phyloP scores from a whole-genome alignment of 2,113 vertebrate species.

The Poecilia latipinna region DNA sequence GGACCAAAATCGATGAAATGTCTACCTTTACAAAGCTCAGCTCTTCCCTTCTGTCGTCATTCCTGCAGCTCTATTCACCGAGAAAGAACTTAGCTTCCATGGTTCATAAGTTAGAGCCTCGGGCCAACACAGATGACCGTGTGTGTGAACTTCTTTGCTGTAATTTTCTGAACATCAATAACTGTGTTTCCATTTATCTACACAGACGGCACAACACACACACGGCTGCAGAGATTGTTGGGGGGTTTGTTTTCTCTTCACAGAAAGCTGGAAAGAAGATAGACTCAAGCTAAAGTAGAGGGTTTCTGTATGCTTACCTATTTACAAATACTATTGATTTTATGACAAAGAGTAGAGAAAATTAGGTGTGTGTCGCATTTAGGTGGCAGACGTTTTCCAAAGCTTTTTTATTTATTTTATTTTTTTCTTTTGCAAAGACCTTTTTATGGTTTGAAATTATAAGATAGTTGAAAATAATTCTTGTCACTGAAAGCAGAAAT shows the following conservation, averaged over 20 bases:
- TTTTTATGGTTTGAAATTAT: too few species aligned
- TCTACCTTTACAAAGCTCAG: slow-evolving; percentile 13
- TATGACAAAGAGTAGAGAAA: too few species aligned
- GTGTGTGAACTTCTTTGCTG: not conserved
- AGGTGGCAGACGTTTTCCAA: too few species aligned
- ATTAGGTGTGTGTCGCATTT: too few species aligned
- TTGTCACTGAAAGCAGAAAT: too few species aligned
- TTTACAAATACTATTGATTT: too few species aligned
- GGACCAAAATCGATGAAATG: slow-evolving; percentile 21
- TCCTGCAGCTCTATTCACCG: slow-evolving; percentile 5
- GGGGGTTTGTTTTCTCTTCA: not conserved
- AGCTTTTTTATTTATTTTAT: too few species aligned
- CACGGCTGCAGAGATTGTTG: not conserved
- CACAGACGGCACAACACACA: not conserved
- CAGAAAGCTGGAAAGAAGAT: not conserved
- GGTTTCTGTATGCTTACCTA: too few species aligned
- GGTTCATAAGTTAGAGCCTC: slow-evolving; percentile 4
- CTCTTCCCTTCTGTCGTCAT: slow-evolving; percentile 1
- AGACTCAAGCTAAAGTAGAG: not conserved
- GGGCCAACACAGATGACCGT: slow-evolving; percentile 21
- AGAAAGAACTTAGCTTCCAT: slow-evolving; percentile 23
- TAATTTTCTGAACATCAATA: not conserved
- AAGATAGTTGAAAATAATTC: too few species aligned
- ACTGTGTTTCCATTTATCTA: not conserved
- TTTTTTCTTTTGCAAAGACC: too few species aligned